Conservation (phyloP, 2,888 invertebrate genomes). For the Deroplatys truncata region DNA sequence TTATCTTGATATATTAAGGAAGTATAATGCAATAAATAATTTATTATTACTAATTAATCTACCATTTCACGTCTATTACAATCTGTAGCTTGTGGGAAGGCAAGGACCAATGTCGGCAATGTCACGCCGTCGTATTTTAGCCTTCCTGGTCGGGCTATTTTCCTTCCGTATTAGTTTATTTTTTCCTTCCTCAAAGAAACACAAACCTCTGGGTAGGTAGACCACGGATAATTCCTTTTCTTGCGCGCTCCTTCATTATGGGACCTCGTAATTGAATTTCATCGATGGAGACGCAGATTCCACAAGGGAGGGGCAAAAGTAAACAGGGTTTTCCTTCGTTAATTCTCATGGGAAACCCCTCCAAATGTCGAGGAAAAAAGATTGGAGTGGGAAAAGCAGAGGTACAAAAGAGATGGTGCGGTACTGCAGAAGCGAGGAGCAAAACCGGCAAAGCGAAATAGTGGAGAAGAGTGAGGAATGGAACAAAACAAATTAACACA, state of each 20-base stretch:
- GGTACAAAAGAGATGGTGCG: neutral
- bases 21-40: no score
- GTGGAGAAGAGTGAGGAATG: neutral
- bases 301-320: conserved; percentile 9
- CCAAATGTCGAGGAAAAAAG: neutral
- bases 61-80: no score
- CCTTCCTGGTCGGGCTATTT: neutral
- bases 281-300: conserved; percentile 14
- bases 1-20: no score
- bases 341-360: conserved; percentile 7
- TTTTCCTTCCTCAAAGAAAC: neutral
- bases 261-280: conserved; percentile 17
- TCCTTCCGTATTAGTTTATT: neutral
- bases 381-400: neutral
- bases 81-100: no score
- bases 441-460: neutral
- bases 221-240: conserved; percentile 15
- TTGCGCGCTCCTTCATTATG: conserved; percentile 18
- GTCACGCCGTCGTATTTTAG: neutral
- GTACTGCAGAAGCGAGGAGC: neutral
- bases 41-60: no score
- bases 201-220: neutral
- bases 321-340: conserved; percentile 11
- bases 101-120: no score
- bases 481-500: neutral